Percentiles rank a stretch among this genome's conserved stretches.
Evolutionary conservation across 2,888 invertebrate genomes (phyloP).

Genomic region (Lepidocyrtinus sp.): DNA sequence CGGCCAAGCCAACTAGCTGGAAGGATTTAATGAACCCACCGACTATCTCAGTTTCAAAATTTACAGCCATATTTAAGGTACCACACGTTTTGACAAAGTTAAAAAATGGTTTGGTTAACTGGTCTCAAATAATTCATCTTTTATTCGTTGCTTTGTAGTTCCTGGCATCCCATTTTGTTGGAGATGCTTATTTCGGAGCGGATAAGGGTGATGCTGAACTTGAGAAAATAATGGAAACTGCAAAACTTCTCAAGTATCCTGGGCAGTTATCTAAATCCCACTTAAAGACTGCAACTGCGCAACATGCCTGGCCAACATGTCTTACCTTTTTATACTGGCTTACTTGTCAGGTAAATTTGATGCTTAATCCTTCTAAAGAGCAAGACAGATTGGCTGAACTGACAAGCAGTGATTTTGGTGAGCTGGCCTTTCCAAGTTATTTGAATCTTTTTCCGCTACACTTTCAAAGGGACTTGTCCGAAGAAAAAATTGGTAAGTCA

Average conservation of each 20-base stretch:
- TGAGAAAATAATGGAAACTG: slow-evolving; percentile 29
- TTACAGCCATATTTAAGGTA: slow-evolving; percentile 28
- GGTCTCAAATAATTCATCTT: background rate
- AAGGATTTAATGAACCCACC: slow-evolving; percentile 20
- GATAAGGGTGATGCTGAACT: background rate
- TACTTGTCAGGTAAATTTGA: background rate
- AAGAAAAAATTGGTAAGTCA: slow-evolving; percentile 3
- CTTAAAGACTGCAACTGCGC: slow-evolving; percentile 20
- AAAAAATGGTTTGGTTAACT: background rate
- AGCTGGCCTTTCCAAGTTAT: slow-evolving; percentile 26
- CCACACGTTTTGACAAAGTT: too few species aligned
- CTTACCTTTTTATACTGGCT: slow-evolving; percentile 33
- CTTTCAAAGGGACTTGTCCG: background rate
- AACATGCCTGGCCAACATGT: slow-evolving; percentile 41
- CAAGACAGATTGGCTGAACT: background rate
- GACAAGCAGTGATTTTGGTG: background rate
- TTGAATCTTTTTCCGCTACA: slow-evolving; percentile 23
- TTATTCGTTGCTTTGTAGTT: slow-evolving; percentile 20
- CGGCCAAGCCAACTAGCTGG: background rate
- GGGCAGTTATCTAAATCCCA: slow-evolving; percentile 5
- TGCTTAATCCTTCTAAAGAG: slow-evolving; percentile 6
- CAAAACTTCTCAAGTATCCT: slow-evolving; percentile 33
- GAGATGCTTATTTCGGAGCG: background rate
- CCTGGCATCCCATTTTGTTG: slow-evolving; percentile 33
- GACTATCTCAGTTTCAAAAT: background rate